These are phyloP conservation scores for Notiomystis cincta DNA, from an alignment of 2,113 vertebrate genomes.

Conservation along the genomic window DNA sequence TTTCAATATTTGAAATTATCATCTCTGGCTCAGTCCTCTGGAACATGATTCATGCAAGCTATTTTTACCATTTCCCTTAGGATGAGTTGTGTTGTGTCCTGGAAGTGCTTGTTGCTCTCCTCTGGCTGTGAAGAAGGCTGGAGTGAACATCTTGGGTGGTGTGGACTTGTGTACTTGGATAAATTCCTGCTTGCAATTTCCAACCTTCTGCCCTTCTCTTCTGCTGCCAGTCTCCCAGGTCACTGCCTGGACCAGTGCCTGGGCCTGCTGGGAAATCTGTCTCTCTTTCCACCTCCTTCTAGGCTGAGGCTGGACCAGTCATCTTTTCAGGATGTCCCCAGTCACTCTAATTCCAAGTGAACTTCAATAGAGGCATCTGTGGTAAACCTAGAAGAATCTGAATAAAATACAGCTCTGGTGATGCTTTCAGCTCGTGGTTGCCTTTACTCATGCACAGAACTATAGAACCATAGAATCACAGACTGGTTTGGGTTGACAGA, in stretches of 20 bases:
- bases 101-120: background rate
- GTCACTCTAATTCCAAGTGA: background rate
- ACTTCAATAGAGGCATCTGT: background rate
- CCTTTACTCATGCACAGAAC: rapidly evolving
- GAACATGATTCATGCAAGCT: background rate
- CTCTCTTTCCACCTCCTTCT: background rate
- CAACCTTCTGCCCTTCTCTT: background rate
- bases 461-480: background rate
- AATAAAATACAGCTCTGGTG: background rate
- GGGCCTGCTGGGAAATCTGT: background rate
- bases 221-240: background rate
- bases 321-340: background rate
- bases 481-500: background rate
- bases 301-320: background rate
- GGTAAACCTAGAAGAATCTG: background rate
- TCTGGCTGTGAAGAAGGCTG: background rate
- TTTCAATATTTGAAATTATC: background rate
- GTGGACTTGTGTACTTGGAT: background rate
- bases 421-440: background rate
- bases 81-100: background rate
- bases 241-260: background rate
- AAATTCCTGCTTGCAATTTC: background rate
- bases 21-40: background rate
- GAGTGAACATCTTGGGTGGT: background rate
- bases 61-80: background rate